These are phyloP conservation scores for Frieseomelitta varia DNA, from an alignment of 1,140 invertebrate genomes.

Conservation along the genomic window DNA sequence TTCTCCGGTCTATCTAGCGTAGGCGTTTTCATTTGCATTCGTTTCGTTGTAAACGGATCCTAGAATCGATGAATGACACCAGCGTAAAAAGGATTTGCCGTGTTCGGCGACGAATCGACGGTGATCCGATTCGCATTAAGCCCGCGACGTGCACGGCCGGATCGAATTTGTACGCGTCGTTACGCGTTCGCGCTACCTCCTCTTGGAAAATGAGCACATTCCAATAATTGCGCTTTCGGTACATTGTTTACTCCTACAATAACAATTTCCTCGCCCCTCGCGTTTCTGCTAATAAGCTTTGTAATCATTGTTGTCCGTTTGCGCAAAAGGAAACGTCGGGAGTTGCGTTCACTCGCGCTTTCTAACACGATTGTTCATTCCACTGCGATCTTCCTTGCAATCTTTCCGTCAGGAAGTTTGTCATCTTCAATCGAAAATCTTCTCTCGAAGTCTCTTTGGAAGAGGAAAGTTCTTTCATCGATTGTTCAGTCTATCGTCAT, in stretches of 20 bases:
- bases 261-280: slow-evolving; percentile 10
- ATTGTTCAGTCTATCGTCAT: too few relatives aligned
- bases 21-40: not conserved
- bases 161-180: slow-evolving; percentile 59
- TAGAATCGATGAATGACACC: slow-evolving; percentile 56
- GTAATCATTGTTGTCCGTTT: not conserved
- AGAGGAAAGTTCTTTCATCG: too few relatives aligned
- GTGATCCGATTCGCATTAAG: slow-evolving; percentile 57
- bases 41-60: slow-evolving; percentile 31
- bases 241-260: slow-evolving; percentile 33
- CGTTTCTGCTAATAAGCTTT: not conserved
- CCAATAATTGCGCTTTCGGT: slow-evolving; percentile 43
- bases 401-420: too few relatives aligned
- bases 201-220: slow-evolving; percentile 37
- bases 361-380: not conserved
- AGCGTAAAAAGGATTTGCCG: slow-evolving; percentile 59
- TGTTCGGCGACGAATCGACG: slow-evolving; percentile 57
- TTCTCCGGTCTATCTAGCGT: not conserved
- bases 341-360: not conserved
- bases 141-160: slow-evolving; percentile 29
- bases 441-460: too few relatives aligned
- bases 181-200: slow-evolving; percentile 11
- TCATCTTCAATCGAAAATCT: not conserved
- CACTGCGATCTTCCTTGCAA: not conserved
- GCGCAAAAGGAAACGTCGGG: not conserved